Evolutionary conservation across 2,797 vertebrate genomes (phyloP).

Genomic region (Erithacus rubecula): DNA sequence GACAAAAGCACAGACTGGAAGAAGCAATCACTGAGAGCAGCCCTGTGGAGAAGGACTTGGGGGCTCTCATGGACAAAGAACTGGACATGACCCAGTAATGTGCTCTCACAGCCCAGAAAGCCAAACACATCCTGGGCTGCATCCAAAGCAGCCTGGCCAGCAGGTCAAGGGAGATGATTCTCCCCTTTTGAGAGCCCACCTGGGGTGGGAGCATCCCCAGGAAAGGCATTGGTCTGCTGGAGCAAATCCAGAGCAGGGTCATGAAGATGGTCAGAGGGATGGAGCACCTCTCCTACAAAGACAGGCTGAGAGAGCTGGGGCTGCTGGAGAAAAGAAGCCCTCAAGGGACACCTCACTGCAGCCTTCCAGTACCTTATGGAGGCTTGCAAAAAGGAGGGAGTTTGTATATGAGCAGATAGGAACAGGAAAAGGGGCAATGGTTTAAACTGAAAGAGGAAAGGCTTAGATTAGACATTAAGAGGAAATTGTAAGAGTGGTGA

Average conservation of each 20-base stretch:
- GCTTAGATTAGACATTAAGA: neutral
- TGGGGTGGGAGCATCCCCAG: neutral
- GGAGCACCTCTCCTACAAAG: neutral
- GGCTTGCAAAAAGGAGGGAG: neutral
- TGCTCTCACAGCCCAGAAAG: neutral
- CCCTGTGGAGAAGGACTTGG: neutral
- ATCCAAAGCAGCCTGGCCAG: neutral
- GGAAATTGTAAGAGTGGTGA: neutral
- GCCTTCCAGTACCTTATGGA: rapidly evolving
- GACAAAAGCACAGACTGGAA: neutral
- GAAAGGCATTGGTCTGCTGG: neutral
- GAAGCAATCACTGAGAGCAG: neutral
- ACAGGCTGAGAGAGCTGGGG: neutral
- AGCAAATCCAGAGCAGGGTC: neutral
- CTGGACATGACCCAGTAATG: rapidly evolving
- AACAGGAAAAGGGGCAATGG: neutral
- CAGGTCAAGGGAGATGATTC: neutral
- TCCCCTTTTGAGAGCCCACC: neutral
- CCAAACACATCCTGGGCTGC: neutral
- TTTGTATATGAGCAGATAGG: neutral
- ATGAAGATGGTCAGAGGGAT: neutral
- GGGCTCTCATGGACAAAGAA: neutral
- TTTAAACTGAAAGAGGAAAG: neutral
- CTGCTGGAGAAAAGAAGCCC: neutral
- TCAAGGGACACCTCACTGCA: neutral